Base-by-base conservation (phyloP, 2,797 vertebrate genomes). In the Hydrocynus forskahlii region DNA sequence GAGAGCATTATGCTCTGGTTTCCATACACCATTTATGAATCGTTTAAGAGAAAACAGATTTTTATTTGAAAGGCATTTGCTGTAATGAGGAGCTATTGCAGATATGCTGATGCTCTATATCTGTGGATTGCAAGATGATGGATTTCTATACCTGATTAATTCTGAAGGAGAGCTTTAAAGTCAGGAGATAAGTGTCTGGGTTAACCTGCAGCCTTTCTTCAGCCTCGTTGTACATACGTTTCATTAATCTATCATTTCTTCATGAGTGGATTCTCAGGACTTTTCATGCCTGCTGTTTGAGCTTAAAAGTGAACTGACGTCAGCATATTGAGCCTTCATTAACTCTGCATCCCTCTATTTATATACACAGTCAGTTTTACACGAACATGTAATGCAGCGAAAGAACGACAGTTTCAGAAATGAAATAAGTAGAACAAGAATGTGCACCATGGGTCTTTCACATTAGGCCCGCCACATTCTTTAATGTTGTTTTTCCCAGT, bases 321-420 rank as follows among this genome's bases (percentile, higher is more conserved):
- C 23, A 62, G 14, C 12, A 4, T 14, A 25, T 62, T 10, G 9
- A 29, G 23, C 21, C 21, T 62, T 12, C 59, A 60, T 62, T 62
- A 29, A 6, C 12, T 23, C 40, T 23, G n/a, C 70, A 55, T 60
- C 35, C 25, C 38, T 57, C 77, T n/a, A 29, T 70, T 80, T 71
- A 25, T 29, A 29, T 12, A 12, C 66, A 76, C 29, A 19, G 57
- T 29, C 50, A 48, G 35, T 64, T 80, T 67, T 38, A 40, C 55
- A 62, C 55, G 7, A 43, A 68, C 8, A 16, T 68, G 62, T 64
- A 69, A 35, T 54, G 45, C 21, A 69, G 52, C 69, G 79, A 59
- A 59, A 72, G 45, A 74, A 59, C 69, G 76, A 80, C 70, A 60
- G 23, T 40, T 75, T 79, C n/a, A 17, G 21, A 75, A 74, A 63